Percentiles rank a stretch among this genome's conserved stretches.
Conservation (phyloP, 2,797 vertebrate species). For the Atherinosoma microstoma region DNA sequence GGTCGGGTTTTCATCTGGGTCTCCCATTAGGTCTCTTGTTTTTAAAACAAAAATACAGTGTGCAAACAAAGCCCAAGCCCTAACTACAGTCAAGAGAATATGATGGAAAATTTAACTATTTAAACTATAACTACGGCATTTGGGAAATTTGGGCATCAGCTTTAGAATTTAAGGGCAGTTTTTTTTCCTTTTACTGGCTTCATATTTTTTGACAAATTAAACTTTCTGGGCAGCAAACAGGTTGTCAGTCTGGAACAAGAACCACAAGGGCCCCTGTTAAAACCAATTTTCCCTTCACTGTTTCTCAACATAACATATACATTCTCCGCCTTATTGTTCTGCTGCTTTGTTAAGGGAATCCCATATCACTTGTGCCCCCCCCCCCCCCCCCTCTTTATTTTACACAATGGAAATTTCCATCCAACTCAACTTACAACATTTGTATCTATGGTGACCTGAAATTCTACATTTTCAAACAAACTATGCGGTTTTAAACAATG, state of each 20-base stretch:
- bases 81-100: background rate
- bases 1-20: background rate
- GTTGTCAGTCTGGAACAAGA: background rate
- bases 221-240: background rate
- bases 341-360: background rate
- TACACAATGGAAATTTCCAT: slow-evolving; percentile 20
- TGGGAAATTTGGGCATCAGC: too few relatives aligned
- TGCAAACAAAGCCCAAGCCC: background rate
- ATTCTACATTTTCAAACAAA: slow-evolving; percentile 19
- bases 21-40: background rate
- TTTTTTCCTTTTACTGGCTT: background rate
- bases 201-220: background rate
- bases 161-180: background rate
- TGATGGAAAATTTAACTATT: background rate
- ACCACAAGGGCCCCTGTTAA: background rate
- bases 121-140: background rate
- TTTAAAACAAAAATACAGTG: background rate
- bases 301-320: background rate
- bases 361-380: background rate
- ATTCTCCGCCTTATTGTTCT: slow-evolving; percentile 11
- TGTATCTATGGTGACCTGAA: background rate
- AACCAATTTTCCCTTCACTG: background rate
- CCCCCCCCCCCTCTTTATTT: background rate
- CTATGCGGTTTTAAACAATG: slow-evolving; percentile 17
- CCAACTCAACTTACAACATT: background rate